A percentile compares a stretch with the other conserved stretches of the same genome.
These are phyloP conservation scores for Vulpes lagopus DNA, from an alignment of 2,113 vertebrate genomes.

Conservation along the genomic window DNA sequence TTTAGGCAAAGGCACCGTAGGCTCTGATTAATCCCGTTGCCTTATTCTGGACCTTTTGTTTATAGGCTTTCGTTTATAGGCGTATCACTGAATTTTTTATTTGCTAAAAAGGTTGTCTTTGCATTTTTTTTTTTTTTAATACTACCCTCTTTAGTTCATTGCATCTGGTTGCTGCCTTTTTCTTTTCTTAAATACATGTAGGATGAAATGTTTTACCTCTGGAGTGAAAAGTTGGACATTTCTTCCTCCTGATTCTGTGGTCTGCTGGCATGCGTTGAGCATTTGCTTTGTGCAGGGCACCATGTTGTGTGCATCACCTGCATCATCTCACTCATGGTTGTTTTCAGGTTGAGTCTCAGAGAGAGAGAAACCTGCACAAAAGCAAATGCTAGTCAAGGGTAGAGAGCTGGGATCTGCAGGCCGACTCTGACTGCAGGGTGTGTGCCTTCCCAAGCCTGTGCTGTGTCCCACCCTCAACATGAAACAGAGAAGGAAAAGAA, in stretches of 20 bases:
- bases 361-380: background rate
- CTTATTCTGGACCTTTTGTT: slow-evolving; percentile 3
- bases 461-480: background rate
- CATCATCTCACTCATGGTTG: background rate
- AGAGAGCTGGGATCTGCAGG: background rate
- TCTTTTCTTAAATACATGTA: background rate
- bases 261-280: accelerated
- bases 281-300: background rate
- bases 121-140: background rate
- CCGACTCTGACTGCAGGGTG: background rate
- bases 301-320: background rate
- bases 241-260: background rate
- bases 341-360: background rate
- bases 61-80: background rate
- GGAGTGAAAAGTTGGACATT: background rate
- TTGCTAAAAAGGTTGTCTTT: slow-evolving; percentile 1
- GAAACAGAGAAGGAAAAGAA: background rate
- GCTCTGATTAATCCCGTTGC: slow-evolving; percentile 26
- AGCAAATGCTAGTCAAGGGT: background rate
- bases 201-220: slow-evolving; percentile 13
- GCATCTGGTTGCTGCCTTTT: background rate
- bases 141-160: background rate
- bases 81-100: background rate
- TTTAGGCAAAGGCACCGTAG: background rate
- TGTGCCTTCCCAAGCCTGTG: background rate